Base-by-base conservation (phyloP, 2,113 vertebrate species). In the Corynorhinus townsendii region DNA sequence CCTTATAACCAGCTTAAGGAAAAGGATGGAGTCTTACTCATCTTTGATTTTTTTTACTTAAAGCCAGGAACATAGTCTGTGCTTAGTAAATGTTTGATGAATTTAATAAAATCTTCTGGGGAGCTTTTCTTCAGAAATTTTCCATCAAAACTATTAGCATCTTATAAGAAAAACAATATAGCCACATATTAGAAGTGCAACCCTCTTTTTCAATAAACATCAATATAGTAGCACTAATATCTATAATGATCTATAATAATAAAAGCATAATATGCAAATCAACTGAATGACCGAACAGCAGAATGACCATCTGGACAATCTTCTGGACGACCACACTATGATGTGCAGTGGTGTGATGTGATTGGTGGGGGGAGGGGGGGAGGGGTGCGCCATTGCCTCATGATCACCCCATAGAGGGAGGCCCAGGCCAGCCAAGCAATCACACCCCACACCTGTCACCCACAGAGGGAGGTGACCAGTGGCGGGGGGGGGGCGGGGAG, bases 61-160 rank as follows among this genome's bases (percentile, higher is more conserved):
- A 94, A 68, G 7, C 19, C 64, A 83, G 68, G 16, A 94, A 71
- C 20, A 93, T 3, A 72, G 30, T 62, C 33, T 87, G 26, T 68
- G 38, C 81, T 94, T 94, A 77, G 90, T 52, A 89, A 96, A 87
- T 83, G 28, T 84, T 81, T 85, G 59, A 93, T 89, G 81, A 80
- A 75, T 91, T 73, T 84, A 92, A 77, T 92, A 97, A 95, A 92
- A 69, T 10, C 28, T 73, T 84, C 81, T 92, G 40, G 54, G 43
- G 73, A 86, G 2, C 1, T 28, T 86, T 71, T 90, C n/a, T 77
- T 77, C 14, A 77, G 81, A 90, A 90, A 89, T 38, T 40, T 90
- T 89, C 49, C 26, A 92, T 17, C 56, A 81, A 59, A 91, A 86
- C 43, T 82, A 77, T 77, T 85, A 73, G 5, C 35, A 43, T 88